These are phyloP conservation scores for Merops nubicus DNA, from an alignment of 2,113 vertebrate genomes.

Conservation along the genomic window DNA sequence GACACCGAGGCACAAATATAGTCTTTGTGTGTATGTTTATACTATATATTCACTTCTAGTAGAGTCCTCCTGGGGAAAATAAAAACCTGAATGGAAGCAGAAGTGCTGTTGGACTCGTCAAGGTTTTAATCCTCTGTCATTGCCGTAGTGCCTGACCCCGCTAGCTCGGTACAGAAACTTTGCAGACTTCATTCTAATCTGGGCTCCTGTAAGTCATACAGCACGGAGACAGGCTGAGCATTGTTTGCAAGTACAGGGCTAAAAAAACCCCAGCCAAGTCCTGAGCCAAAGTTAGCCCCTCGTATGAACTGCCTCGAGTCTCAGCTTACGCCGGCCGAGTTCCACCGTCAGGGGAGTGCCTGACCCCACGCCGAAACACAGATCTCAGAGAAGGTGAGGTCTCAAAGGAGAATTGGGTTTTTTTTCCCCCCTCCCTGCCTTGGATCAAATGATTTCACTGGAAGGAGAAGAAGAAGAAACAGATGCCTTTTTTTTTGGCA, in stretches of 20 bases:
- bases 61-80: neutral
- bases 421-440: neutral
- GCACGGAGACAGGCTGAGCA: neutral
- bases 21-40: neutral
- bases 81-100: neutral
- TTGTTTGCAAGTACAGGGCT: neutral
- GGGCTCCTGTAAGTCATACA: neutral
- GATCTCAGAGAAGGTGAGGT: neutral
- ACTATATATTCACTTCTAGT: neutral
- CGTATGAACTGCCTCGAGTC: neutral
- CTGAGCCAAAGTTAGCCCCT: neutral
- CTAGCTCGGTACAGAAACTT: neutral
- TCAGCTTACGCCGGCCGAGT: neutral
- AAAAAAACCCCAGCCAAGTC: neutral
- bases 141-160: neutral
- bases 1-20: neutral
- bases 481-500: neutral
- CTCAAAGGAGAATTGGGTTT: neutral
- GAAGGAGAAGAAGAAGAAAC: neutral
- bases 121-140: neutral
- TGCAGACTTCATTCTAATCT: neutral
- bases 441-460: neutral
- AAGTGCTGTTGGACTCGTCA: neutral
- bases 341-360: neutral
- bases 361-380: neutral